Evolutionary conservation across 1,140 invertebrate genomes (phyloP).

Genomic region (Drosophila pseudoobscura): DNA sequence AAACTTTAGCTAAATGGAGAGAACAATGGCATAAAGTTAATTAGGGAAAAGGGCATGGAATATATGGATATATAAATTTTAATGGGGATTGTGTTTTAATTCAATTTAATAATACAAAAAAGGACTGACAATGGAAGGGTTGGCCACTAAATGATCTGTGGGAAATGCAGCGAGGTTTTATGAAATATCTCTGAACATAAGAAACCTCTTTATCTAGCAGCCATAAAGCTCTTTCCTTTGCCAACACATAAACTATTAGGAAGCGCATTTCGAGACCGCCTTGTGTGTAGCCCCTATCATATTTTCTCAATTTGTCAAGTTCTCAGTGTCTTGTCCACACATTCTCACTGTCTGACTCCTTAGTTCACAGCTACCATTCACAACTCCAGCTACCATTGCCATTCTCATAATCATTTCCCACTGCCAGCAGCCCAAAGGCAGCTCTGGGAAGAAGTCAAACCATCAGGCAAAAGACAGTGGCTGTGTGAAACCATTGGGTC

Average conservation of each 20-base stretch:
- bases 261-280: neutral
- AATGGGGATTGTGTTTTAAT: slow-evolving; percentile 1
- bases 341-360: slow-evolving; percentile 21
- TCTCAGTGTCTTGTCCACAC: slow-evolving; percentile 46
- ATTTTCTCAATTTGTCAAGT: slow-evolving; percentile 60
- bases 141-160: too few species aligned
- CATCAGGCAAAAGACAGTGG: slow-evolving; percentile 16
- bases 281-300: slow-evolving; percentile 29
- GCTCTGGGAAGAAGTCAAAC: slow-evolving; percentile 15
- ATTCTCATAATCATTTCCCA: slow-evolving; percentile 25
- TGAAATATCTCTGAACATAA: neutral
- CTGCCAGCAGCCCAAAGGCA: neutral
- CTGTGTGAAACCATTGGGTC: slow-evolving; percentile 6
- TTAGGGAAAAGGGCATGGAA: neutral
- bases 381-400: neutral
- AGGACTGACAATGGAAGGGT: neutral
- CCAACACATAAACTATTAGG: too few species aligned
- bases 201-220: neutral
- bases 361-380: neutral
- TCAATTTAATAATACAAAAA: neutral
- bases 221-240: too few species aligned
- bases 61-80: slow-evolving; percentile 15
- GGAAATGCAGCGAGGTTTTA: neutral
- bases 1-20: slow-evolving; percentile 6
- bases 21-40: slow-evolving; percentile 12